Base-by-base conservation (phyloP, 2,888 invertebrate genomes). In the Pharmacophagus antenor region DNA sequence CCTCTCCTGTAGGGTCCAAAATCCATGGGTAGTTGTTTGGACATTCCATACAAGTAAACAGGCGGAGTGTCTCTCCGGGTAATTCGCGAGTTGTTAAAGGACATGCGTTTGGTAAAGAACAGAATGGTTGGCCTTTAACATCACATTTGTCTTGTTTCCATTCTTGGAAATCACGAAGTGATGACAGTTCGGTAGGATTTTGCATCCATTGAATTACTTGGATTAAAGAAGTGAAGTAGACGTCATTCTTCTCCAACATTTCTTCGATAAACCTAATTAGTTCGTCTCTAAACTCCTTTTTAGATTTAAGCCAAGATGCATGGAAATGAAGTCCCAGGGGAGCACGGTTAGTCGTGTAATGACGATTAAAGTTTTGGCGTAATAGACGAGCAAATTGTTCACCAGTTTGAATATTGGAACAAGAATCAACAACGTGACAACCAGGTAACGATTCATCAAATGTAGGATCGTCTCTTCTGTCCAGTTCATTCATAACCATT, bases 131-230 rank as follows among this genome's bases (percentile, higher is more conserved):
- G 58, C 97, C 97, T 85, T 97, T 97, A 65, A 98, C 95, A 79
- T 97, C 97, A 85, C 98, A 98, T 81, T 96, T 96, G 73, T 97
- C 97, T 76, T 90, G 88, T 85, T 98, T 98, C 98, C 98, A 98
- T 83, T 97, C 97, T 72, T 95, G 95, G 94, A 98, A 98, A 80
- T 98, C 97, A 70, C 97, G 93, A 53, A 98, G 92, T 41, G 94
- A 94, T 50, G 96, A 94, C 67, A 97, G 80, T 84, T 97, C 97
- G 27, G 96, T 97, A 58, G 98, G 98, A 73, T 95, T 96, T 86
- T 98, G 97, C 96, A 98, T 98, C 97, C 97, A 98, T 85, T 97
- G 97, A 76, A 98, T 96, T 25, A 97, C 97, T 93, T 96, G 93
- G 70, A 97, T 93, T 92, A 96, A 95, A 63, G 97, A 97, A 64